Evolutionary conservation across 2,888 invertebrate species (phyloP).

Genomic region (Lasioglossum lativentre): DNA sequence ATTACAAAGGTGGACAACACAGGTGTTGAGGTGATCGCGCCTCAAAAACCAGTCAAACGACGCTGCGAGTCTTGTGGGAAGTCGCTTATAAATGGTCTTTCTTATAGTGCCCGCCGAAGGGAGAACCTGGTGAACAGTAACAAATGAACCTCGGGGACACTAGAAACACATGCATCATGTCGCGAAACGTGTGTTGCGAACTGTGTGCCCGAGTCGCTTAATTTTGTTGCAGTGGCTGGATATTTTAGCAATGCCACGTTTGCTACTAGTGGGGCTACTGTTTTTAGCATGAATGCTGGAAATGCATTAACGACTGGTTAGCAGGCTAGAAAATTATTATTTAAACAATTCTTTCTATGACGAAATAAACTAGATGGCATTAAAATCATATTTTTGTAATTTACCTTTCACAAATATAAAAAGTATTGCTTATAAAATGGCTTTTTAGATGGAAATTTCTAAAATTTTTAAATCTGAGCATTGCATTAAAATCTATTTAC

Average conservation of each 20-base stretch:
- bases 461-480: no score
- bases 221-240: background rate
- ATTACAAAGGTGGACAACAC: background rate
- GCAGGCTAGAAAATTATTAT: no score
- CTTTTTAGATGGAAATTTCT: no score
- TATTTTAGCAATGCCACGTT: background rate
- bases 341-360: no score
- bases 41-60: background rate
- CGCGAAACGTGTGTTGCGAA: background rate
- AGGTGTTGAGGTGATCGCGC: background rate
- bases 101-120: background rate
- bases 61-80: background rate
- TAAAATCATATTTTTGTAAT: no score
- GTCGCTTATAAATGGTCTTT: conserved; percentile 11
- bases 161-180: background rate
- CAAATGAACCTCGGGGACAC: conserved; percentile 6
- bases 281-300: background rate
- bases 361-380: no score
- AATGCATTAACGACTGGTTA: background rate
- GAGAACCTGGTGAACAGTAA: background rate
- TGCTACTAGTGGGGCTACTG: background rate
- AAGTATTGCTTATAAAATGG: no score
- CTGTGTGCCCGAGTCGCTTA: background rate
- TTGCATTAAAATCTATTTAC: no score
- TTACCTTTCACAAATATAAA: no score